phyloP scores from a whole-genome alignment of 2,888 invertebrate genomes.

The Apamea anceps region DNA sequence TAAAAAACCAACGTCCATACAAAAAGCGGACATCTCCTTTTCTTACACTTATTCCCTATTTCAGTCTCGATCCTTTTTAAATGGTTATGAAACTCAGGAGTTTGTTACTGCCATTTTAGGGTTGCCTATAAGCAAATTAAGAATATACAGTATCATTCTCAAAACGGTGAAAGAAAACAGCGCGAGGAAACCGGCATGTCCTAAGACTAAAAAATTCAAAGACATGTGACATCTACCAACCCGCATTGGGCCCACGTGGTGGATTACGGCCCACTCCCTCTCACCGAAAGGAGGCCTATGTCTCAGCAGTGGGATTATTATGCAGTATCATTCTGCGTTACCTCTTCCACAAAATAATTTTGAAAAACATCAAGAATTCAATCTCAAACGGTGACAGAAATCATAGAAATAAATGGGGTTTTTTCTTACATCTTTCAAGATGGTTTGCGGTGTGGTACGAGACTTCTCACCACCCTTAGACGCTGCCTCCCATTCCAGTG shows the following conservation, averaged over 20 bases:
- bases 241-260: neutral
- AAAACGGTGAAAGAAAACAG: too few relatives aligned
- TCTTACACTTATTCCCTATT: neutral
- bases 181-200: too few relatives aligned
- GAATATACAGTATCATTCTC: neutral
- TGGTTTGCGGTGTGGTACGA: conserved; percentile 83
- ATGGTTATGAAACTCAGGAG: neutral
- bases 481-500: conserved; percentile 88
- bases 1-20: too few relatives aligned
- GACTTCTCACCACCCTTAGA: conserved; percentile 89
- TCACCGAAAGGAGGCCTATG: neutral
- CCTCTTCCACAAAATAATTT: neutral
- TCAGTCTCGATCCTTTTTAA: neutral
- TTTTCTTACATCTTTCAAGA: conserved; percentile 89
- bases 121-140: neutral
- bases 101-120: neutral
- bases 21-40: too few relatives aligned
- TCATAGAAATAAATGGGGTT: neutral
- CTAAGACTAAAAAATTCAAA: too few relatives aligned
- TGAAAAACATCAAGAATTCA: neutral
- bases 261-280: neutral
- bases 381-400: neutral
- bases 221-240: too few relatives aligned
- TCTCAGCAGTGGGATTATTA: neutral
- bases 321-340: neutral